Conservation (phyloP, 1,140 invertebrate genomes). For the Saccostrea cuccullata region DNA sequence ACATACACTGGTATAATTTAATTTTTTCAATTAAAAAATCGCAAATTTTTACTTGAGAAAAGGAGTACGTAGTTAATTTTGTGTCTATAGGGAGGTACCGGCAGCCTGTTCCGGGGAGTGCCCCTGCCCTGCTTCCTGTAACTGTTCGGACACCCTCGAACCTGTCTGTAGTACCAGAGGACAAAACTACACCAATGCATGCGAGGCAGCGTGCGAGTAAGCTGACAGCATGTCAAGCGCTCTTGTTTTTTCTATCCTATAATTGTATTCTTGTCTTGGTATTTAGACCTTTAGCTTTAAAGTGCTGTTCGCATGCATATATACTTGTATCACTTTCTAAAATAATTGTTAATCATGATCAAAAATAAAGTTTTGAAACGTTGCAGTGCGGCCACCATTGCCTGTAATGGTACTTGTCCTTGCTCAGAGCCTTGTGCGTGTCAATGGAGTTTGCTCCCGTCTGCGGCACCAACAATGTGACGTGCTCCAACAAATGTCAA, state of each 20-base stretch:
- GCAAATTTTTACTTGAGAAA: too few relatives aligned
- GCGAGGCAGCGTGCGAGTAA: conserved; percentile 33
- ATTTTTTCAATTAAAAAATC: too few relatives aligned
- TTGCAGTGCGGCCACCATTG: neutral
- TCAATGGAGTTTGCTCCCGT: conserved; percentile 44
- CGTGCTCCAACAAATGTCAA: conserved; percentile 39
- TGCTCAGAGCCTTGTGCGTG: conserved; percentile 38
- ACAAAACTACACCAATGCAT: conserved; percentile 38
- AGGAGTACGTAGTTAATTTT: too few relatives aligned
- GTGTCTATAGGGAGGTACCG: neutral
- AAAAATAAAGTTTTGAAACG: neutral
- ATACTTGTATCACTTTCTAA: neutral
- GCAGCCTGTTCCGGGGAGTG: conserved; percentile 37
- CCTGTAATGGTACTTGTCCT: conserved; percentile 38
- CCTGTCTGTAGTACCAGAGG: conserved; percentile 43
- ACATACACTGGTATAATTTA: too few relatives aligned
- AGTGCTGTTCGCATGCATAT: neutral
- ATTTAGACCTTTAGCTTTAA: too few relatives aligned
- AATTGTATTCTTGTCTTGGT: too few relatives aligned
- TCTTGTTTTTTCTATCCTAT: too few relatives aligned
- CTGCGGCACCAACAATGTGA: conserved; percentile 37
- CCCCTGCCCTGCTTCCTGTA: conserved; percentile 31
- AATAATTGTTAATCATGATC: neutral
- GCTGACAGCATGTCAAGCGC: neutral
- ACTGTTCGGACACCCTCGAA: neutral